These are phyloP conservation scores for Drosophila lutescens DNA, from an alignment of 2,888 invertebrate species.

Conservation along the genomic window DNA sequence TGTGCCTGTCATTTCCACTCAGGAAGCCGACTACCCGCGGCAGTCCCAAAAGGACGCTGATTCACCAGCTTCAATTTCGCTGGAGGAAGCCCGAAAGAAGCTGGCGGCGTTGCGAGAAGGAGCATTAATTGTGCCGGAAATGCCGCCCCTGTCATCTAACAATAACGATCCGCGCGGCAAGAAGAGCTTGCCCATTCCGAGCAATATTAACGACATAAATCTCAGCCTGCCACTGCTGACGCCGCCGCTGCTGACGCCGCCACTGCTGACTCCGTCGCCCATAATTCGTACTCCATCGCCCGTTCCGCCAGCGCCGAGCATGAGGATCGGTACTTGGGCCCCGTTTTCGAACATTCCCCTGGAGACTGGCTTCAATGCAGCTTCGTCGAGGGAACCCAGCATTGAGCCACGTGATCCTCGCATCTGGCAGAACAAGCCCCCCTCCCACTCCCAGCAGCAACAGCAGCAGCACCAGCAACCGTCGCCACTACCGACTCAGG, in stretches of 20 bases:
- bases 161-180: slow-evolving; percentile 34
- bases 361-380: too few relatives aligned
- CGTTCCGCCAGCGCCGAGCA: slow-evolving; percentile 14
- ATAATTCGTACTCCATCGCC: slow-evolving; percentile 12
- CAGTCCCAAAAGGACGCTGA: not conserved
- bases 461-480: too few relatives aligned
- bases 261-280: not conserved
- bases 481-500: not conserved
- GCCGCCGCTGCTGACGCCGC: too few relatives aligned
- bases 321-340: slow-evolving; percentile 15
- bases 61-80: not conserved
- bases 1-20: not conserved
- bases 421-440: not conserved
- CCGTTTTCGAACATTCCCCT: slow-evolving; percentile 2
- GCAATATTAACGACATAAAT: not conserved
- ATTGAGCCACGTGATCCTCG: slow-evolving; percentile 5
- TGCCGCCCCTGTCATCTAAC: slow-evolving; percentile 12
- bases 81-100: slow-evolving; percentile 63
- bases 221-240: not conserved
- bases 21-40: not conserved
- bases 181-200: slow-evolving; percentile 5
- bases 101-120: slow-evolving; percentile 41
- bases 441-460: not conserved
- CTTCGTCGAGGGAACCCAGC: not conserved
- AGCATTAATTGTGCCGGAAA: not conserved